Conservation (phyloP, 2,888 invertebrate genomes). For the Microplitis manilae region DNA sequence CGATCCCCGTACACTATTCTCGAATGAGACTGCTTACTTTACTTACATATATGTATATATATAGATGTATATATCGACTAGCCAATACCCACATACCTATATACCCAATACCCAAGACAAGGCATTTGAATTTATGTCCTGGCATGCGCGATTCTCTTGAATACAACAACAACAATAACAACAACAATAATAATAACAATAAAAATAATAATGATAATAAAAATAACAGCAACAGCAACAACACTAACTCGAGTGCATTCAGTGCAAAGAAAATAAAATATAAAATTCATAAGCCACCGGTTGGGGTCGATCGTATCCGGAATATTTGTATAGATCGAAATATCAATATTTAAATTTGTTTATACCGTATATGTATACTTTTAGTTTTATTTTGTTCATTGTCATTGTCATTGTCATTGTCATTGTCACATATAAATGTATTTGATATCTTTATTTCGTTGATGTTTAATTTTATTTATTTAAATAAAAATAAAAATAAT, state of each 20-base stretch:
- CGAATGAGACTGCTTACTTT: not conserved
- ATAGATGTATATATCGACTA: slow-evolving; percentile 5
- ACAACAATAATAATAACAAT: too few relatives aligned
- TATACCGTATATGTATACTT: not conserved
- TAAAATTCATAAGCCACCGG: slow-evolving; percentile 39
- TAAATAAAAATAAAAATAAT: too few relatives aligned
- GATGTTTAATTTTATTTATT: not conserved
- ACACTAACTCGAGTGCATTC: slow-evolving; percentile 2
- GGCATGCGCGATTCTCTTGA: slow-evolving; percentile 40
- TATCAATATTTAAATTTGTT: slow-evolving; percentile 17
- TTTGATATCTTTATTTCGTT: not conserved
- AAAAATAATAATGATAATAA: too few relatives aligned
- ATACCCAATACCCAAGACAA: slow-evolving; percentile 46
- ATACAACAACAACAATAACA: slow-evolving; percentile 7
- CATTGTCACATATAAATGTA: not conserved
- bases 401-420: slow-evolving; percentile 4
- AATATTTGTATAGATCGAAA: slow-evolving; percentile 40
- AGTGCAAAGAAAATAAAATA: slow-evolving; percentile 15
- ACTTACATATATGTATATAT: not conserved
- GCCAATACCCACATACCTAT: slow-evolving; percentile 42
- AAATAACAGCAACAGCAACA: slow-evolving; percentile 7
- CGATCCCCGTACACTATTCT: not conserved
- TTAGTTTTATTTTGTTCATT: slow-evolving; percentile 5
- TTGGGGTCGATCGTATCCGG: slow-evolving; percentile 39
- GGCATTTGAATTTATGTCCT: slow-evolving; percentile 48